Evolutionary conservation across 2,113 vertebrate genomes (phyloP).

Genomic region (Suncus etruscus): DNA sequence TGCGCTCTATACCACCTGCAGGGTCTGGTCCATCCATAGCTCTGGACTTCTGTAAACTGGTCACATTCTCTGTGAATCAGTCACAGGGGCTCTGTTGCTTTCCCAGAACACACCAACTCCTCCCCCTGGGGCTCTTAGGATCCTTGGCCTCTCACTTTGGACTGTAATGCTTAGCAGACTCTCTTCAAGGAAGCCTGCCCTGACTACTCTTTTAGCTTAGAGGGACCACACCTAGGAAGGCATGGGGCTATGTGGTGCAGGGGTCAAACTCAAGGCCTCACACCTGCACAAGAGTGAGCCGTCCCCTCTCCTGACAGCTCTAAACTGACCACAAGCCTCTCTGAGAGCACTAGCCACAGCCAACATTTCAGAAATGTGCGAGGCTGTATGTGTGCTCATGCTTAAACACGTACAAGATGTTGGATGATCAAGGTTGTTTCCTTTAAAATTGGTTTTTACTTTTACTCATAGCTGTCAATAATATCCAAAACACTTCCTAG

Average conservation of each 20-base stretch:
- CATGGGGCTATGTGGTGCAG: no score
- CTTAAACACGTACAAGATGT: no score
- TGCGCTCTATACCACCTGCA: no score
- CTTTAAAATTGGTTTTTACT: neutral
- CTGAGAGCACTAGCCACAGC: neutral
- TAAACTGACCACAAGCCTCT: neutral
- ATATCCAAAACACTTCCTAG: constrained; percentile 24
- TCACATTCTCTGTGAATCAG: no score
- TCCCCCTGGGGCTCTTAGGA: neutral
- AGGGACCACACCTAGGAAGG: no score
- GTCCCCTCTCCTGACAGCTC: neutral
- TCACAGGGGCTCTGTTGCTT: no score
- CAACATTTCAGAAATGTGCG: neutral
- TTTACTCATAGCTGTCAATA: constrained; percentile 42
- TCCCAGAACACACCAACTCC: neutral
- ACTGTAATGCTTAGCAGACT: neutral
- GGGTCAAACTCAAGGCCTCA: no score
- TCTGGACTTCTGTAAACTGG: neutral
- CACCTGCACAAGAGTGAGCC: no score
- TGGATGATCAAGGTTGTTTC: neutral
- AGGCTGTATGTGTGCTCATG: neutral
- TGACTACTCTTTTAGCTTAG: no score
- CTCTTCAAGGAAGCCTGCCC: neutral
- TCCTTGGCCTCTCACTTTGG: no score
- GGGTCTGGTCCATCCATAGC: neutral